Evolutionary conservation across 2,797 vertebrate species (phyloP), one percentile per base, ranked within the genome.

Genomic region (Anguilla anguilla): DNA sequence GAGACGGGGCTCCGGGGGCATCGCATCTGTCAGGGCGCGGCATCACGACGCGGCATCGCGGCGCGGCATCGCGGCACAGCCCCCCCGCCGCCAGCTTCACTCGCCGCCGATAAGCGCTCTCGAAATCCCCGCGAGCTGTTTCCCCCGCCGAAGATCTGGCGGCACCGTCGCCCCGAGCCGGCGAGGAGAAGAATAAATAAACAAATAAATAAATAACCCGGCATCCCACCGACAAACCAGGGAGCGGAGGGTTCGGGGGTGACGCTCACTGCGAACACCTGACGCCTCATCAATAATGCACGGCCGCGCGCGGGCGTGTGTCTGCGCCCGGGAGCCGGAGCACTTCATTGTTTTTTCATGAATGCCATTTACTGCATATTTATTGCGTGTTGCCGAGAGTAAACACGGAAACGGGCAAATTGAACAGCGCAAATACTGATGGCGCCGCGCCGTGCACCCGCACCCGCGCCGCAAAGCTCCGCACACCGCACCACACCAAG

Each of bases 281-380:
- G 79, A 86, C 88, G 87, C 3, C 3, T 57, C 82, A 94, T 96
- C 91, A 94, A 95, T 95, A 93, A 95, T 95, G 92, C 91, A 96
- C 59, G 84, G 88, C 88, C 86, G 89, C 57, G 94, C 94, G 94
- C 94, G 84, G 79, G 93, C n/a, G n/a, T n/a, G n/a, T n/a, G n/a
- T n/a, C n/a, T n/a, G n/a, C n/a, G 94, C 94, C 94, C 94, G 84
- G 79, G 93, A 92, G 92, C 92, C 93, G 91, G 57, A 90, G 89
- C 86, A 89, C 90, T 94, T 95, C 93, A 94, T 94, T 94, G 92
- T 91, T 94, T 94, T 95, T 95, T 95, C 92, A 95, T 95, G 93
- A 94, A 94, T 90, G 92, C 88, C 90, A 91, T 94, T 93, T 93
- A 94, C 89, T 91, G 93, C 92, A 95, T 94, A 94, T 95, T 95